A percentile compares a stretch with the other conserved stretches of the same genome.
These are phyloP conservation scores for Aldrovandia affinis DNA, from an alignment of 2,797 vertebrate species.

Conservation along the genomic window DNA sequence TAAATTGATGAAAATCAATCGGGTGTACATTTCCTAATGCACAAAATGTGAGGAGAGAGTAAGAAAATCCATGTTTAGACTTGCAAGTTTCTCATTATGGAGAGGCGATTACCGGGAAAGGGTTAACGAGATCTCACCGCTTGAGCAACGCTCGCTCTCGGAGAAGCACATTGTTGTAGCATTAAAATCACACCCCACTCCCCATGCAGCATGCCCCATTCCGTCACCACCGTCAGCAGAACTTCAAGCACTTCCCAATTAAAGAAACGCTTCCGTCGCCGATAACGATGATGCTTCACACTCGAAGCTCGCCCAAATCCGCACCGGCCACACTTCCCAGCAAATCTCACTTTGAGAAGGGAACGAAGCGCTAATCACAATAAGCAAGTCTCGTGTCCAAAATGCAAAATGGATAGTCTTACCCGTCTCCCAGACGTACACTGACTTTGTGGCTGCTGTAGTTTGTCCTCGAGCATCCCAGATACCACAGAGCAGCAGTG, in stretches of 20 bases:
- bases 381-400: not conserved
- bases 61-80: not conserved
- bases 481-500: slow-evolving; percentile 76
- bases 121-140: not conserved
- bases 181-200: not conserved
- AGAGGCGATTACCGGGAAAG: not conserved
- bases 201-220: no score
- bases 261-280: not conserved
- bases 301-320: not conserved
- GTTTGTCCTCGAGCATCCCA: slow-evolving; percentile 72
- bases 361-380: not conserved
- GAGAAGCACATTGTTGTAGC: not conserved
- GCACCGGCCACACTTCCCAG: not conserved
- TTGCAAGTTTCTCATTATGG: not conserved
- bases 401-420: slow-evolving; percentile 55
- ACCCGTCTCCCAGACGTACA: slow-evolving; percentile 97
- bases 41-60: not conserved
- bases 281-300: not conserved
- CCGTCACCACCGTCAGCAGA: no score
- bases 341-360: not conserved
- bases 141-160: not conserved
- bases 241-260: not conserved
- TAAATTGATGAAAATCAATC: slow-evolving; percentile 2
- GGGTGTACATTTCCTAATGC: not conserved
- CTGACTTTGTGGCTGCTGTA: slow-evolving; percentile 79